Percentiles rank a stretch among this genome's conserved stretches.
Evolutionary conservation across 2,797 vertebrate genomes (phyloP).

Genomic region (Pempheris klunzingeri): DNA sequence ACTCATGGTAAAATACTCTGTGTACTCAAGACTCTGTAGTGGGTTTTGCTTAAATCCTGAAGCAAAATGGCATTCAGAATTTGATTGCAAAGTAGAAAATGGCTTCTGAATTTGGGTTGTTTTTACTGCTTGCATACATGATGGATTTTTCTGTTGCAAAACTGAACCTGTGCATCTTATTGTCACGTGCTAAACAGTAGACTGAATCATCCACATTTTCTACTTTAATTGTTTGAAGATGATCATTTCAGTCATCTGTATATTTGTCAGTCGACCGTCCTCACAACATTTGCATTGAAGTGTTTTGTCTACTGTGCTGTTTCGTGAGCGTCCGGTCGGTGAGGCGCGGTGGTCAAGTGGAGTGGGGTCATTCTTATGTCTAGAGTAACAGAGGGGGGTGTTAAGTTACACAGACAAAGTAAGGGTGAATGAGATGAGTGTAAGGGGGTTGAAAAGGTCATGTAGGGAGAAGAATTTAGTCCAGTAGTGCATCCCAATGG

Average conservation of each 20-base stretch:
- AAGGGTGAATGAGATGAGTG: conserved; percentile 36
- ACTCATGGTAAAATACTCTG: not conserved
- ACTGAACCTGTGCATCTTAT: not conserved
- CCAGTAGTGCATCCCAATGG: not conserved
- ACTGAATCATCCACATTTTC: not conserved
- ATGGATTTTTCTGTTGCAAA: not conserved
- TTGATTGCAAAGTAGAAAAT: not conserved
- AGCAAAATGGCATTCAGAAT: not conserved
- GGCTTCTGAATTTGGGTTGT: not conserved
- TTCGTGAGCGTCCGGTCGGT: conserved; percentile 17
- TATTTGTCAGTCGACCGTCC: not conserved
- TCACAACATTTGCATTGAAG: not conserved
- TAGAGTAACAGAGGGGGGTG: conserved; percentile 49
- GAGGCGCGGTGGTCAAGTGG: conserved; percentile 34
- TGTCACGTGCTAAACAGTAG: not conserved
- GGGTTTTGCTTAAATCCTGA: not conserved
- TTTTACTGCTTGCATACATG: not conserved
- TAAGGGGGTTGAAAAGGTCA: conserved; percentile 56
- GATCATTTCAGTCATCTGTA: not conserved
- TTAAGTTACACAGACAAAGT: conserved; percentile 61
- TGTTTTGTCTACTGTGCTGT: not conserved
- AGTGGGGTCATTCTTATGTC: conserved; percentile 52
- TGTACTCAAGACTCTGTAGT: not conserved
- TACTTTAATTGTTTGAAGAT: not conserved
- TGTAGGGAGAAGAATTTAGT: conserved; percentile 4